Conservation (phyloP, 1,140 invertebrate species). For the Lucilia cuprina region DNA sequence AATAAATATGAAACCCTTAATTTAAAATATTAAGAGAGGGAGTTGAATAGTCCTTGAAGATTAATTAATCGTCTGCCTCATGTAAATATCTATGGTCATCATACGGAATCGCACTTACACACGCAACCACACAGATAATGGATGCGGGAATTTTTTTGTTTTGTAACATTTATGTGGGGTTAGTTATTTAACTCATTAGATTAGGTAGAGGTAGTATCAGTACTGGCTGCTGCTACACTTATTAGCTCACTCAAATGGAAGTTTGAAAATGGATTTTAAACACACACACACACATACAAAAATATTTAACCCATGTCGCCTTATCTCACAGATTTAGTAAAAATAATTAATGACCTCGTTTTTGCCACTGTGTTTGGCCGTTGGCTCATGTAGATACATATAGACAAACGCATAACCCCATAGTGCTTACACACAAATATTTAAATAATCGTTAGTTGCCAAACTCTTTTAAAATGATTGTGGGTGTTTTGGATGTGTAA, state of each 20-base stretch:
- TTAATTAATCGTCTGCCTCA: conserved; percentile 60
- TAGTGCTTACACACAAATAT: background rate
- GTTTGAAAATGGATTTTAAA: background rate
- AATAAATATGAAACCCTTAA: conserved; percentile 12
- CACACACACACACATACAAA: background rate
- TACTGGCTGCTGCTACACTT: conserved; percentile 46
- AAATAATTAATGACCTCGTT: conserved; percentile 63
- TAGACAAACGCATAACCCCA: background rate
- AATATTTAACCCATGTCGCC: conserved; percentile 18
- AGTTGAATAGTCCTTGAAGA: conserved; percentile 54
- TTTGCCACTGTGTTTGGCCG: conserved; percentile 57
- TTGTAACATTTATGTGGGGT: conserved; percentile 43
- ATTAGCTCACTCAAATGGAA: conserved; percentile 26
- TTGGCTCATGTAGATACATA: background rate
- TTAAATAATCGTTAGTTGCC: conserved; percentile 6
- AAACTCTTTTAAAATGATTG: background rate
- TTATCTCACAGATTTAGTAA: conserved; percentile 50
- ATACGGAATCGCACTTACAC: background rate
- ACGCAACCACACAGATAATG: conserved; percentile 2
- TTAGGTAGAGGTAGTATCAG: conserved; percentile 29
- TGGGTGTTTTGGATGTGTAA: background rate
- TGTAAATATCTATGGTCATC: conserved; percentile 17
- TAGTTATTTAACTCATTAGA: conserved; percentile 41
- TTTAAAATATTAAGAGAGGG: background rate
- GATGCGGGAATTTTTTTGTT: conserved; percentile 9